Conservation (phyloP, 2,888 invertebrate genomes). For the Morpho achilles region DNA sequence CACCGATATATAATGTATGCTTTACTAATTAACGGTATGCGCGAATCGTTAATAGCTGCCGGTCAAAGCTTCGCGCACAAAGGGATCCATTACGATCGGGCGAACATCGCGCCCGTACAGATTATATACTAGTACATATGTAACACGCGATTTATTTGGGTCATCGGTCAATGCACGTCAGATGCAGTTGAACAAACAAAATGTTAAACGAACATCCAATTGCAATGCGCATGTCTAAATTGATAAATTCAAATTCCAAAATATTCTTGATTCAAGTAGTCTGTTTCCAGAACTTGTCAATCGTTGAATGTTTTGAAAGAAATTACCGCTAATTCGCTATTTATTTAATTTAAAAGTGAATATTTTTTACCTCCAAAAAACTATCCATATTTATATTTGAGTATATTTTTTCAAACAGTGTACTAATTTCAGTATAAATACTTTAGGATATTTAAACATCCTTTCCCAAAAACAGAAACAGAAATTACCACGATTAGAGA, state of each 20-base stretch:
- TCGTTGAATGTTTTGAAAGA: too few relatives aligned
- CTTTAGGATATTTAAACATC: too few relatives aligned
- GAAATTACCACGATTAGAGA: too few relatives aligned
- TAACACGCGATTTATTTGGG: slow-evolving; percentile 53
- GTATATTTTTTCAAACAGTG: too few relatives aligned
- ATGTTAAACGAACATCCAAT: slow-evolving; percentile 34
- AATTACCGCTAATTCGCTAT: too few relatives aligned
- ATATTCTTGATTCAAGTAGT: not conserved
- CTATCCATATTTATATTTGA: too few relatives aligned
- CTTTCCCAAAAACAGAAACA: too few relatives aligned
- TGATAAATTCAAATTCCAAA: slow-evolving; percentile 3
- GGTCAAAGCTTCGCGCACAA: slow-evolving; percentile 65
- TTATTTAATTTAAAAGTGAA: too few relatives aligned
- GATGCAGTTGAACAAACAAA: slow-evolving; percentile 45
- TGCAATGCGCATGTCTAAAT: slow-evolving; percentile 26
- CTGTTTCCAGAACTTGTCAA: too few relatives aligned
- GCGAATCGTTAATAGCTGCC: slow-evolving; percentile 51
- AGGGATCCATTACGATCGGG: slow-evolving; percentile 54
- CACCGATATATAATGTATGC: slow-evolving; percentile 14
- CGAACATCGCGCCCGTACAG: slow-evolving; percentile 33
- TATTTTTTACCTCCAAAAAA: too few relatives aligned
- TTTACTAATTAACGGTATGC: slow-evolving; percentile 53
- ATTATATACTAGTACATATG: slow-evolving; percentile 32
- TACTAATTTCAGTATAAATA: too few relatives aligned
- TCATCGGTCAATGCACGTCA: slow-evolving; percentile 52